phyloP scores from a whole-genome alignment of 2,113 vertebrate species.

The Lophochroa leadbeateri region DNA sequence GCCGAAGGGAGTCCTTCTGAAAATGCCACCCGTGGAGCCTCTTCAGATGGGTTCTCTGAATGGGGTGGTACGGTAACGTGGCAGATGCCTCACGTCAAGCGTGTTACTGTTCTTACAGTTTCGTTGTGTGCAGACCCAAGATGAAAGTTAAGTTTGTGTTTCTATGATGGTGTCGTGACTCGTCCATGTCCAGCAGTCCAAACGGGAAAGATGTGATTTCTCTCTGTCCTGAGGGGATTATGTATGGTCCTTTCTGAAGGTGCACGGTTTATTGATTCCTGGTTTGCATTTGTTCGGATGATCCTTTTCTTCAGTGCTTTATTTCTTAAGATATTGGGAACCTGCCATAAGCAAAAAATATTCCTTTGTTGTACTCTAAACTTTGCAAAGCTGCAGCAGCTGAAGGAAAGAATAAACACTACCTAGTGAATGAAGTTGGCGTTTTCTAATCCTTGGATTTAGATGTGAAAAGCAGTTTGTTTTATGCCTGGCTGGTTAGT shows the following conservation, averaged over 20 bases:
- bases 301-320: not conserved
- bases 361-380: not conserved
- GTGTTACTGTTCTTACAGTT: not conserved
- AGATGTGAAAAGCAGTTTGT: not conserved
- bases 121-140: not conserved
- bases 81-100: not conserved
- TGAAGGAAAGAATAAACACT: not conserved
- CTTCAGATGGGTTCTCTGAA: not conserved
- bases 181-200: not conserved
- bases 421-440: not conserved
- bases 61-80: not conserved
- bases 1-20: not conserved
- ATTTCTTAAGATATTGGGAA: not conserved
- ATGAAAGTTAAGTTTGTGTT: not conserved
- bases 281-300: not conserved
- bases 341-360: not conserved
- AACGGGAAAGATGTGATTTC: not conserved
- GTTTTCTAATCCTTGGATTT: slow-evolving; percentile 12
- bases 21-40: not conserved
- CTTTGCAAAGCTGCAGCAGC: not conserved
- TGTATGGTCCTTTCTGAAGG: not conserved
- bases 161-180: not conserved
- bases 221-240: not conserved
- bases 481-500: not conserved
- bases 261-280: not conserved